Evolutionary conservation across 64 coral and sea anemone genomes (phyloP).

Genomic region (Pocillopora damicornis): DNA sequence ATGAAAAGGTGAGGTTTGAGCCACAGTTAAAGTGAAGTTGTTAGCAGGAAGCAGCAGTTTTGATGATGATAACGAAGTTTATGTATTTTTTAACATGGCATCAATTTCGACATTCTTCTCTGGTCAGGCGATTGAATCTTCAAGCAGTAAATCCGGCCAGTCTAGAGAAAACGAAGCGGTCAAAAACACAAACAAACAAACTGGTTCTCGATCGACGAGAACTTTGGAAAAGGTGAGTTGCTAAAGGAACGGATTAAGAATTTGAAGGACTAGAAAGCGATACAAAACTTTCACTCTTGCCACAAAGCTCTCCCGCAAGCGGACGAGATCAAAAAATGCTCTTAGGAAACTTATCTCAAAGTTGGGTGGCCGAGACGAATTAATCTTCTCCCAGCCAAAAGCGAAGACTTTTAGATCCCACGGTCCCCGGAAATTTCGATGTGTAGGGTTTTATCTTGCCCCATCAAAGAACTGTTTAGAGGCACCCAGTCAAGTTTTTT

Average conservation of each 20-base stretch:
- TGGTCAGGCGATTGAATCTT: not conserved
- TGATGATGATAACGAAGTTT: not conserved
- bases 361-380: not conserved
- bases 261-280: not conserved
- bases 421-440: not conserved
- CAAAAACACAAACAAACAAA: conserved; percentile 6
- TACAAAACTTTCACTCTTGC: not conserved
- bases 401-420: conserved; percentile 10
- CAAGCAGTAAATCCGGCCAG: not conserved
- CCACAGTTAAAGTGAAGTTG: too few relatives aligned
- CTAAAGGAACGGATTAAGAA: not conserved
- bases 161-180: not conserved
- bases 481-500: too few relatives aligned
- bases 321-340: not conserved
- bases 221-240: not conserved
- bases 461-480: too few relatives aligned
- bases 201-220: not conserved
- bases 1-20: too few relatives aligned
- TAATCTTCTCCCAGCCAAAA: not conserved
- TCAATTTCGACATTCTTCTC: not conserved
- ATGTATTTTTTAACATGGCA: not conserved
- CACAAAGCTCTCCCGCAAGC: not conserved
- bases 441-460: too few relatives aligned
- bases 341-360: conserved; percentile 5
- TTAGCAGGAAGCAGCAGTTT: not conserved